Conservation (phyloP, 2,113 vertebrate species). For the Eudyptes chrysolophus region DNA sequence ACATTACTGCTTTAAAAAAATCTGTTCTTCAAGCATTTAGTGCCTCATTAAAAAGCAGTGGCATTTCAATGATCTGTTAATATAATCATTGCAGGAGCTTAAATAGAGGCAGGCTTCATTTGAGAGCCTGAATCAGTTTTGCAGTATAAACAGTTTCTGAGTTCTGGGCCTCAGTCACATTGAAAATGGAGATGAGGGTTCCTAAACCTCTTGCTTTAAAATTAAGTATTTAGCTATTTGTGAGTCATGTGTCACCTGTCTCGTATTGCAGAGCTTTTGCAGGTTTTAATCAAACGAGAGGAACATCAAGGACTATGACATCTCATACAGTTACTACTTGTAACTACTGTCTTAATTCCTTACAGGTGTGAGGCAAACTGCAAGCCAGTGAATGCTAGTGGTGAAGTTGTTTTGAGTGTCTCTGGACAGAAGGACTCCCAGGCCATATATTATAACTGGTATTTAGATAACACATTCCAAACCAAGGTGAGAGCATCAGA, state of each 20-base stretch:
- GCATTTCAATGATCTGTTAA: neutral
- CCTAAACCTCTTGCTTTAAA: neutral
- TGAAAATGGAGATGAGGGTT: neutral
- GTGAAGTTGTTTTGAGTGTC: slow-evolving; percentile 55
- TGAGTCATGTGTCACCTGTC: neutral
- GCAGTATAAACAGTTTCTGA: neutral
- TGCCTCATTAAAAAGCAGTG: neutral
- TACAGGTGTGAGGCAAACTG: slow-evolving; percentile 77
- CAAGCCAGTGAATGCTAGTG: slow-evolving; percentile 20
- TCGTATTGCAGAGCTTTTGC: neutral
- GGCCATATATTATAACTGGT: slow-evolving; percentile 64
- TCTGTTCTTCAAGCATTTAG: neutral
- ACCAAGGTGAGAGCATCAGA: slow-evolving; percentile 66
- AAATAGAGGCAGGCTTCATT: neutral
- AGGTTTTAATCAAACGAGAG: neutral
- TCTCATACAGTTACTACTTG: neutral
- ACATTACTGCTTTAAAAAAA: neutral
- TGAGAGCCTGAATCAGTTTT: neutral
- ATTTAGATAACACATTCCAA: slow-evolving; percentile 58
- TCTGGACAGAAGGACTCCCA: neutral
- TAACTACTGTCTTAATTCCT: neutral
- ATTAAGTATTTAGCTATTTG: neutral
- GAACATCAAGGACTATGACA: neutral
- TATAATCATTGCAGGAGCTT: neutral
- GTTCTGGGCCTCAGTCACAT: neutral